A percentile compares a stretch with the other conserved stretches of the same genome.
Conservation (phyloP, 2,113 vertebrate species). For the Merops nubicus region DNA sequence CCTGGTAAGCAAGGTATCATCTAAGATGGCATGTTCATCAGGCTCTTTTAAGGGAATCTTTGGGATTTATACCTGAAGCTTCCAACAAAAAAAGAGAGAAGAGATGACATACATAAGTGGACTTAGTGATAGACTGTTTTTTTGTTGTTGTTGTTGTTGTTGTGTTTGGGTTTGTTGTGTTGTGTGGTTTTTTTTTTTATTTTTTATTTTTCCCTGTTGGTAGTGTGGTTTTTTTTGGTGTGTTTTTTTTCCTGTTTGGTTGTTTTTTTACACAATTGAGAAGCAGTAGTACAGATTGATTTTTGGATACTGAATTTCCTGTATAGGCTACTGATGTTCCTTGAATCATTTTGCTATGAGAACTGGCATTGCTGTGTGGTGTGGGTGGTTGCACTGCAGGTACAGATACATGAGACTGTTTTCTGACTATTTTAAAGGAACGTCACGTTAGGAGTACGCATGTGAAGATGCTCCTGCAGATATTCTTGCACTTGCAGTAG, state of each 20-base stretch:
- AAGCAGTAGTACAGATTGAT: background rate
- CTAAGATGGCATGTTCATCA: background rate
- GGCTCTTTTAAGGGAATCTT: background rate
- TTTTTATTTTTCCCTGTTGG: too few species aligned
- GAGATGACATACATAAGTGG: background rate
- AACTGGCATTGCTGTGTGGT: background rate
- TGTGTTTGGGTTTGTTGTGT: background rate
- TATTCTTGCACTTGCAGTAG: background rate
- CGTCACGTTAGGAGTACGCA: background rate
- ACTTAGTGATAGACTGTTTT: background rate
- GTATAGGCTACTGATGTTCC: background rate
- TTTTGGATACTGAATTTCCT: background rate
- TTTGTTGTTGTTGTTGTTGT: too few species aligned
- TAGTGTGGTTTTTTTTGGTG: too few species aligned
- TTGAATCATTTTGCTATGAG: background rate
- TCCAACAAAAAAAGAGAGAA: background rate
- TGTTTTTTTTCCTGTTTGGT: background rate
- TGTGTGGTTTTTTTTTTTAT: too few species aligned
- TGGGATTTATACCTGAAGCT: background rate
- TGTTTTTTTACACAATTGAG: background rate
- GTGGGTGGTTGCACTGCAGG: background rate
- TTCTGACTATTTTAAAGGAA: conserved; percentile 4
- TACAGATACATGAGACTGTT: background rate
- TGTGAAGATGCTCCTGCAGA: background rate
- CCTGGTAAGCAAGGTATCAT: background rate